Evolutionary conservation across 2,797 vertebrate genomes (phyloP).

Genomic region (Anguilla anguilla): DNA sequence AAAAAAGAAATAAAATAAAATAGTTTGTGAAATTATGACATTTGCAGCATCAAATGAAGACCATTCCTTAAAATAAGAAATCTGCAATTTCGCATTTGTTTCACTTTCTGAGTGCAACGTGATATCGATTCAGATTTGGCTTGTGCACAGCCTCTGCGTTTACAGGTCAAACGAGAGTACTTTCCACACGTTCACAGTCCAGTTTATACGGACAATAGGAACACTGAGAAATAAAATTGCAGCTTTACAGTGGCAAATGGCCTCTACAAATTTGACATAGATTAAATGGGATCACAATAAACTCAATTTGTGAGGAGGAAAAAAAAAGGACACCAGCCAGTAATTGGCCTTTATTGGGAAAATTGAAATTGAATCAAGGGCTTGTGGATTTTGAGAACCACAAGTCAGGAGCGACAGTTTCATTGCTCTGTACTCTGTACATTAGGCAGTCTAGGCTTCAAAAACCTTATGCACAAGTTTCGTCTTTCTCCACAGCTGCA

Average conservation of each 20-base stretch:
- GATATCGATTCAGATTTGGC: not conserved
- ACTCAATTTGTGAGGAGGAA: not conserved
- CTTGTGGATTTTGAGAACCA: not conserved
- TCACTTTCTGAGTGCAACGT: not conserved
- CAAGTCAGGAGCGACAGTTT: too few relatives aligned
- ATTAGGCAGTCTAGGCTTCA: not conserved
- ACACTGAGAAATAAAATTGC: not conserved
- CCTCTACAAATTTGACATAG: not conserved
- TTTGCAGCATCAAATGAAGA: not conserved
- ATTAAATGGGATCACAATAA: conserved; percentile 24
- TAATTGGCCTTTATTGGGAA: conserved; percentile 16
- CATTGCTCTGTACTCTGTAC: not conserved
- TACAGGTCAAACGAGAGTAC: not conserved
- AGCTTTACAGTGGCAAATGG: not conserved
- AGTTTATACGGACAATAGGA: not conserved
- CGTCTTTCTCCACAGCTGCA: not conserved
- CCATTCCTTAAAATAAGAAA: not conserved
- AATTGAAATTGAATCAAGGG: conserved; percentile 1
- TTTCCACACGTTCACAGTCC: not conserved
- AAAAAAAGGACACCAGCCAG: not conserved
- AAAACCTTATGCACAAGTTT: too few relatives aligned
- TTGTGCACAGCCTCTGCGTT: not conserved
- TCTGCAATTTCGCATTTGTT: not conserved
- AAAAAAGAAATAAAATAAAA: not conserved
- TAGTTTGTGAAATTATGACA: not conserved